These are phyloP conservation scores for Meganola albula DNA, from an alignment of 2,888 invertebrate species.

Conservation along the genomic window DNA sequence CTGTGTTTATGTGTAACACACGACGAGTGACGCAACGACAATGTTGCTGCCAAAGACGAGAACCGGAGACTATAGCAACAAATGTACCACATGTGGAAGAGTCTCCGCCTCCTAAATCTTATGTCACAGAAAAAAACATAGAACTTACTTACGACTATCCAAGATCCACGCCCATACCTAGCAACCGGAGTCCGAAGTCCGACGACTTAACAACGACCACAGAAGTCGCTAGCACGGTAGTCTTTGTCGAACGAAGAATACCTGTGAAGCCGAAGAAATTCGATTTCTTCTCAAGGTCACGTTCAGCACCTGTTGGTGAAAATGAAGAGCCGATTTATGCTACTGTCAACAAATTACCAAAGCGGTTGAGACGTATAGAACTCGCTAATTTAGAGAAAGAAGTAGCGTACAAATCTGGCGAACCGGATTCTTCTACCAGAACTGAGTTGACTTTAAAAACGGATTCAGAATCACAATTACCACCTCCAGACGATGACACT, in stretches of 20 bases:
- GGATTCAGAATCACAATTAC: slow-evolving; percentile 60
- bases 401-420: slow-evolving; percentile 62
- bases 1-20: slow-evolving; percentile 72
- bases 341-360: slow-evolving; percentile 71
- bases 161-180: slow-evolving; percentile 56
- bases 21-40: slow-evolving; percentile 58
- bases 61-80: slow-evolving; percentile 27
- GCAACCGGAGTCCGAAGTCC: slow-evolving; percentile 52
- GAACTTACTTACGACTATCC: slow-evolving; percentile 73
- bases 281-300: slow-evolving; percentile 68
- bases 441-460: slow-evolving; percentile 65
- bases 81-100: slow-evolving; percentile 28
- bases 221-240: slow-evolving; percentile 72
- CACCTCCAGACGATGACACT: slow-evolving; percentile 65
- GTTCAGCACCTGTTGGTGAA: slow-evolving; percentile 73
- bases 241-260: slow-evolving; percentile 70
- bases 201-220: slow-evolving; percentile 68
- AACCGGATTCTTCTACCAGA: slow-evolving; percentile 61
- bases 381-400: slow-evolving; percentile 70
- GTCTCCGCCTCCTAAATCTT: slow-evolving; percentile 50
- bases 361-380: slow-evolving; percentile 67
- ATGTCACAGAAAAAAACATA: slow-evolving; percentile 73
- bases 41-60: slow-evolving; percentile 60
- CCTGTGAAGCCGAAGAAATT: slow-evolving; percentile 67
- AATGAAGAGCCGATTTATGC: slow-evolving; percentile 73